A percentile compares a stretch with the other conserved stretches of the same genome.
Conservation (phyloP, 2,797 vertebrate genomes). For the Cephalopachus bancanus region DNA sequence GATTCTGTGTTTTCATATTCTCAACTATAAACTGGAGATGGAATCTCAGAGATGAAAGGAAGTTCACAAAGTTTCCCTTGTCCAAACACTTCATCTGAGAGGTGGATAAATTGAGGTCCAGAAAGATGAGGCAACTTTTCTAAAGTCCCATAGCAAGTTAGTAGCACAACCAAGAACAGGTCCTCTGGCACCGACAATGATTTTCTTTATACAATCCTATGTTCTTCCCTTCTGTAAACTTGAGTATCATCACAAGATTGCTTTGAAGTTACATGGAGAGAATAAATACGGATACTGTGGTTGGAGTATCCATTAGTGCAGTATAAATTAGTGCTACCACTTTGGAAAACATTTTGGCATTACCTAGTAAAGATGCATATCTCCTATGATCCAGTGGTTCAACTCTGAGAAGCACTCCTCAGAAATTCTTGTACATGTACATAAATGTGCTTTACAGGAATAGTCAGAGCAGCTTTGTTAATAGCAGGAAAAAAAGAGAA, state of each 20-base stretch:
- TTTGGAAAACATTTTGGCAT: constrained; percentile 2
- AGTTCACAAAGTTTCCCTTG: neutral
- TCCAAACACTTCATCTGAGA: constrained; percentile 31
- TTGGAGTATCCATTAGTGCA: neutral
- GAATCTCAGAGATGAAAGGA: constrained; percentile 40
- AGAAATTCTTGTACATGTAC: neutral
- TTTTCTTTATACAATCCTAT: constrained; percentile 7
- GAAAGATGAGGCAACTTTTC: neutral
- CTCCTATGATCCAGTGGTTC: neutral
- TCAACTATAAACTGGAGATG: neutral
- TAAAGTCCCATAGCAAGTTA: neutral
- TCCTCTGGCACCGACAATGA: neutral
- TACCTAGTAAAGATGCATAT: neutral
- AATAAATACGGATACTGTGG: neutral
- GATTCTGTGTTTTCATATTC: neutral
- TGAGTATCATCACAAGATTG: constrained; percentile 4
- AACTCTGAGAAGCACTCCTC: neutral
- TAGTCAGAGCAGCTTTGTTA: neutral
- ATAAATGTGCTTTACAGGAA: neutral
- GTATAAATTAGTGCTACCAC: neutral
- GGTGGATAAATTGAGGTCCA: neutral
- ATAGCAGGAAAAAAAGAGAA: neutral
- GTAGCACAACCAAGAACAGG: constrained; percentile 3
- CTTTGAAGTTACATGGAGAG: neutral
- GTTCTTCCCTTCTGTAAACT: neutral